These are phyloP conservation scores for Brienomyrus longianalis DNA, from an alignment of 2,113 vertebrate genomes.

Conservation along the genomic window DNA sequence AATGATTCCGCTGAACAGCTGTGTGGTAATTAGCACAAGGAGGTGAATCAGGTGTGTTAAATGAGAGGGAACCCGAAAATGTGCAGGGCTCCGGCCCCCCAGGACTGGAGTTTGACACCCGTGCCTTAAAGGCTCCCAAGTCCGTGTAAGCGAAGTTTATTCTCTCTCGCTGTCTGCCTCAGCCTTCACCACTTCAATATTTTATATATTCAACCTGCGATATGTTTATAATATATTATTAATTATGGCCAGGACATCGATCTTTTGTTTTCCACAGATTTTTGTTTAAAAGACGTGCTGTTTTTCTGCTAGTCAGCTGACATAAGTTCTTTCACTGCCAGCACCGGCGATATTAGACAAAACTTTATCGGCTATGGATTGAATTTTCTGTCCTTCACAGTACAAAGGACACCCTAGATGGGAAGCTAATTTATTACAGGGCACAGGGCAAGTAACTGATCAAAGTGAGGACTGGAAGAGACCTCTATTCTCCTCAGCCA, in stretches of 20 bases:
- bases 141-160: background rate
- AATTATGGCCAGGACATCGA: background rate
- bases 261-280: background rate
- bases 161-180: background rate
- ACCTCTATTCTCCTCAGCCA: background rate
- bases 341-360: background rate
- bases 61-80: too few relatives aligned
- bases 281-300: background rate
- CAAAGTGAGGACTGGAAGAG: too few relatives aligned
- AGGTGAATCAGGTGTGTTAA: too few relatives aligned
- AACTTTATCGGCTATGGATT: background rate
- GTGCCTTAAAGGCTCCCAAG: background rate
- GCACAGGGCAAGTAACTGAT: too few relatives aligned
- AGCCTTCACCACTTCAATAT: background rate
- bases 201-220: background rate
- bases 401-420: too few relatives aligned
- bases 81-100: too few relatives aligned
- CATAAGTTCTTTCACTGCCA: background rate
- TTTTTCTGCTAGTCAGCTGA: background rate
- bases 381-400: background rate
- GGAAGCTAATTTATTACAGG: too few relatives aligned
- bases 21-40: too few relatives aligned
- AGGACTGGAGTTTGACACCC: too few relatives aligned
- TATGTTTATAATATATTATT: background rate
- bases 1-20: too few relatives aligned